Percentiles rank a stretch among this genome's conserved stretches.
Evolutionary conservation across 2,113 vertebrate genomes (phyloP).

Genomic region (Sphyrna mokarran): DNA sequence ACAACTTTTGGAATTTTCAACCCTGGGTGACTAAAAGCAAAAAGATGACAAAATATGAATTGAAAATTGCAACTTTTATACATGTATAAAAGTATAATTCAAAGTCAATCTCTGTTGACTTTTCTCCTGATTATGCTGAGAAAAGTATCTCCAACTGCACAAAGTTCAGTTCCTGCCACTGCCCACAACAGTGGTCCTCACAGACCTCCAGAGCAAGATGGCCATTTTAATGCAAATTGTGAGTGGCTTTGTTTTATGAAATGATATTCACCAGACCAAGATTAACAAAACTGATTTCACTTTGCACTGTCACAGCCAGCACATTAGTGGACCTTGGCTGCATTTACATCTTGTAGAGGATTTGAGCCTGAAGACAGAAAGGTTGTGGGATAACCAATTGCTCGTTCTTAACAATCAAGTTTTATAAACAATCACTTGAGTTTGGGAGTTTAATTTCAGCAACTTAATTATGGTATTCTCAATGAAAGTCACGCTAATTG

Average conservation of each 20-base stretch:
- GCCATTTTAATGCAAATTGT: background rate
- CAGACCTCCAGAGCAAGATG: background rate
- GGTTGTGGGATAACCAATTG: background rate
- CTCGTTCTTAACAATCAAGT: background rate
- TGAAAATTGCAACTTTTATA: background rate
- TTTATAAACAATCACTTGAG: background rate
- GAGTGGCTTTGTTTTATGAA: background rate
- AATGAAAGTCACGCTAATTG: background rate
- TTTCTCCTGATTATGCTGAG: background rate
- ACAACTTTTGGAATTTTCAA: background rate
- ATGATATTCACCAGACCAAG: background rate
- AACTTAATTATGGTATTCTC: background rate
- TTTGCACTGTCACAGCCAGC: background rate
- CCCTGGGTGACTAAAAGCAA: background rate
- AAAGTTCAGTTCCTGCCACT: background rate
- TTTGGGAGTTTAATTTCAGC: background rate
- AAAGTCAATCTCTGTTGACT: background rate
- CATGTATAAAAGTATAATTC: no score
- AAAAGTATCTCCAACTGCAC: background rate
- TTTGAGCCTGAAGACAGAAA: background rate
- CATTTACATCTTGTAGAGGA: background rate
- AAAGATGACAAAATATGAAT: background rate
- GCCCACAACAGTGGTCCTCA: background rate
- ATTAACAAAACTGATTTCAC: constrained; percentile 9
- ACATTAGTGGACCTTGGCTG: background rate